These are phyloP conservation scores for Nematostella vectensis DNA, from an alignment of 92 coral and sea anemone genomes.

Conservation along the genomic window DNA sequence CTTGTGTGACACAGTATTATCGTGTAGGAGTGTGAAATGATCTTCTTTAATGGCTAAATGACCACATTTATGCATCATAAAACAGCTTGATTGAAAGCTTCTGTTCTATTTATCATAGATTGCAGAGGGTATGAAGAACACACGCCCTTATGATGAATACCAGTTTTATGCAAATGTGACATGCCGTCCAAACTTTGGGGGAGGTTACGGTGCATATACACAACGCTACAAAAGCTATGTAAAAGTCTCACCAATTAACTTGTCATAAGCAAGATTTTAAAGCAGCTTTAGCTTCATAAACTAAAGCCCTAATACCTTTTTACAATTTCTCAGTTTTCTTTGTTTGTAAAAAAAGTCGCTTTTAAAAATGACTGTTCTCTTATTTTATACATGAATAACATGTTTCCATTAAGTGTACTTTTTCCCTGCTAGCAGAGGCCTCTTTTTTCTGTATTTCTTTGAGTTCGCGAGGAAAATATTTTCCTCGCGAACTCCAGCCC, in stretches of 20 bases:
- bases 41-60: too few relatives aligned
- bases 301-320: too few relatives aligned
- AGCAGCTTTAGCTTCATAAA: background rate
- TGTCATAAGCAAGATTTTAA: constrained; percentile 10
- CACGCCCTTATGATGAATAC: constrained; percentile 33
- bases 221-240: constrained; percentile 35
- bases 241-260: constrained; percentile 34
- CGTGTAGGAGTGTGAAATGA: too few relatives aligned
- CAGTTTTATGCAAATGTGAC: constrained; percentile 44
- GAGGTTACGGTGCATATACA: constrained; percentile 29
- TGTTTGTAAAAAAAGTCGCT: background rate
- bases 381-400: too few relatives aligned
- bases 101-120: constrained; percentile 9
- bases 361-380: too few relatives aligned
- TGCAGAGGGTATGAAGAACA: constrained; percentile 17
- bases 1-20: too few relatives aligned
- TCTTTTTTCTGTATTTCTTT: too few relatives aligned
- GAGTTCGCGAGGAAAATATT: too few relatives aligned
- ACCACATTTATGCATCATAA: background rate
- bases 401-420: too few relatives aligned
- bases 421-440: too few relatives aligned
- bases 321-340: too few relatives aligned
- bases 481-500: too few relatives aligned
- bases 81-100: background rate
- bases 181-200: constrained; percentile 30